These are phyloP conservation scores for Glossosoma conforme DNA, from an alignment of 1,140 invertebrate genomes.

Conservation along the genomic window DNA sequence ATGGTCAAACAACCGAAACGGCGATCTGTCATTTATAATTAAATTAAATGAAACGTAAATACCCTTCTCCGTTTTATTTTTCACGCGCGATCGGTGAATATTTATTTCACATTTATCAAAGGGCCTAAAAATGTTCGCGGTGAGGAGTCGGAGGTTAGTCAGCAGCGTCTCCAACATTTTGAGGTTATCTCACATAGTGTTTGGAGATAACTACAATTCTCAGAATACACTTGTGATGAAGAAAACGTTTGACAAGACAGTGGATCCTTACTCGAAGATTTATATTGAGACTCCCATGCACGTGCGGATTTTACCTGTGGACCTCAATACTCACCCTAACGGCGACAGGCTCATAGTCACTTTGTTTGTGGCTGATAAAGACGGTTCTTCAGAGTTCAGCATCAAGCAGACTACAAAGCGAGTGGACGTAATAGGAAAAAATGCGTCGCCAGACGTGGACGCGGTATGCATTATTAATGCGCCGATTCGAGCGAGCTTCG, in stretches of 20 bases:
- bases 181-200: conserved; percentile 46
- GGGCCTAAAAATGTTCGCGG: conserved; percentile 18
- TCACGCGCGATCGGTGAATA: conserved; percentile 1
- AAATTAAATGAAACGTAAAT: conserved; percentile 13
- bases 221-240: conserved; percentile 45
- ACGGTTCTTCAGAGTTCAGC: conserved; percentile 40
- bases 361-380: conserved; percentile 43
- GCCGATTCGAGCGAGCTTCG: conserved; percentile 45
- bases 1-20: too few species aligned
- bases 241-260: conserved; percentile 47
- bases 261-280: conserved; percentile 46
- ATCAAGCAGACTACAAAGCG: conserved; percentile 43
- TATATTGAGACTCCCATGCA: conserved; percentile 50
- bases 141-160: conserved; percentile 1
- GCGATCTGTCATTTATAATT: conserved; percentile 19
- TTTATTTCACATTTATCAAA: not conserved
- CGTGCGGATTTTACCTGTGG: conserved; percentile 45
- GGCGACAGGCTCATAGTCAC: conserved; percentile 44
- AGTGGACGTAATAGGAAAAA: conserved; percentile 46
- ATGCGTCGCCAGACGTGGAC: conserved; percentile 37
- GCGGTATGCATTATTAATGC: conserved; percentile 47
- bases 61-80: not conserved
- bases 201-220: conserved; percentile 41
- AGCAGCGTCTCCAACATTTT: conserved; percentile 34
- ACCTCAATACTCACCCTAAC: conserved; percentile 43